These are phyloP conservation scores for Rambutsinella grinnellia DNA, from an alignment of 2,888 invertebrate species.

Conservation along the genomic window DNA sequence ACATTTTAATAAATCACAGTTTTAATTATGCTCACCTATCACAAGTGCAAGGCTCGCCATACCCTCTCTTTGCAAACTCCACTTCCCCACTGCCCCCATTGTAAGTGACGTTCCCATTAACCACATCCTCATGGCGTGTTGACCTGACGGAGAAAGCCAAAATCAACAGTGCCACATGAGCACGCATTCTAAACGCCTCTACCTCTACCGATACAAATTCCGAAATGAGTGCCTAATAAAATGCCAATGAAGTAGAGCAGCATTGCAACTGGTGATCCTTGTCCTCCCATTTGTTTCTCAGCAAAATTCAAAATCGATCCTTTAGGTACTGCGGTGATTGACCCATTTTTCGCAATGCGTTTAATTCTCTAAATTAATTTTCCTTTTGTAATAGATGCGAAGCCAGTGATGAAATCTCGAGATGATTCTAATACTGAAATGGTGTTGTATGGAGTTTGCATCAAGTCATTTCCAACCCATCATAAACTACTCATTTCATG, in stretches of 20 bases:
- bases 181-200: conserved; percentile 17
- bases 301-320: neutral
- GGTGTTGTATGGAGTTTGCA: neutral
- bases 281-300: neutral
- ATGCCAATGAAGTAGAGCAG: neutral
- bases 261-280: neutral
- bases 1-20: neutral
- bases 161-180: conserved; percentile 36
- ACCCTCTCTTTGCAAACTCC: conserved; percentile 45
- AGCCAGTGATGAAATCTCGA: neutral
- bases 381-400: conserved; percentile 23
- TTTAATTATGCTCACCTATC: conserved; percentile 26
- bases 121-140: conserved; percentile 38
- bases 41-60: conserved; percentile 52
- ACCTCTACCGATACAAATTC: neutral
- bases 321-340: neutral
- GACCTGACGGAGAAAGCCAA: conserved; percentile 38
- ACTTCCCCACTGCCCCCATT: conserved; percentile 21
- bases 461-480: neutral
- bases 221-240: neutral
- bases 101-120: neutral
- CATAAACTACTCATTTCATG: conserved; percentile 4
- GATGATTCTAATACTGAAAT: neutral
- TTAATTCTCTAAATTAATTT: conserved; percentile 31
- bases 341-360: neutral